A percentile compares a stretch with the other conserved stretches of the same genome.
phyloP scores from a whole-genome alignment of 2,888 invertebrate genomes.

The Drosophila kanekoi region DNA sequence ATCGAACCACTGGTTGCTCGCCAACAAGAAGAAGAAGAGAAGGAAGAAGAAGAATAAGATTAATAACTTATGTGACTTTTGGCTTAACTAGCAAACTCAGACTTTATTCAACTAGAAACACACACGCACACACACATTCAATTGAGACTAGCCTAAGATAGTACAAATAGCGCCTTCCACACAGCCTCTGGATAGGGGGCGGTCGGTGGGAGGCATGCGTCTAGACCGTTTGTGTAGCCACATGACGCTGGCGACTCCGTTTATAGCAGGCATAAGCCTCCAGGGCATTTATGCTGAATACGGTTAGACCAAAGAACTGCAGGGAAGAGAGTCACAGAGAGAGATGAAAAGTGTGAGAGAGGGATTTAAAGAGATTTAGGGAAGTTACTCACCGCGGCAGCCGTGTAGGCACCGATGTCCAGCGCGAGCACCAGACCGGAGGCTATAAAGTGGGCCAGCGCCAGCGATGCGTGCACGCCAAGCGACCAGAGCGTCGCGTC shows the following conservation, averaged over 20 bases:
- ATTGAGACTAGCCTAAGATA: conserved; percentile 35
- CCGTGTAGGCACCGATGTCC: conserved; percentile 57
- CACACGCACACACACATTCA: conserved; percentile 7
- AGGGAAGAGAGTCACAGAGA: not conserved
- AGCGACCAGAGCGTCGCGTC: conserved; percentile 62
- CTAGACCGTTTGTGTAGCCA: conserved; percentile 64
- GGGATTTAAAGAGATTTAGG: not conserved
- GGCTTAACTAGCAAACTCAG: conserved; percentile 52
- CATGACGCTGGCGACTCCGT: conserved; percentile 66
- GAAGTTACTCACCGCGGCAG: conserved; percentile 66
- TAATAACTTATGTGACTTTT: conserved; percentile 31
- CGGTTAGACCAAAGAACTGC: conserved; percentile 64
- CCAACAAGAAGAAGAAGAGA: not conserved
- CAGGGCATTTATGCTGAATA: conserved; percentile 65
- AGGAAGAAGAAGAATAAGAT: conserved; percentile 1
- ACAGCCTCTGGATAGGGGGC: conserved; percentile 5
- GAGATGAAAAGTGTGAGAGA: not conserved
- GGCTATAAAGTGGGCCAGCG: conserved; percentile 62
- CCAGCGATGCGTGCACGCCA: conserved; percentile 48
- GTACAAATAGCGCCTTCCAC: conserved; percentile 15
- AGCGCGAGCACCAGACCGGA: conserved; percentile 64
- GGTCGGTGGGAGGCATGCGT: not conserved
- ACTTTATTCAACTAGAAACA: conserved; percentile 30
- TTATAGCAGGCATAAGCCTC: conserved; percentile 60
- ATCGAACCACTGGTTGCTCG: not conserved